Evolutionary conservation across 2,797 vertebrate species (phyloP), one percentile per base, ranked within the genome.

Genomic region (Centroberyx gerrardi): DNA sequence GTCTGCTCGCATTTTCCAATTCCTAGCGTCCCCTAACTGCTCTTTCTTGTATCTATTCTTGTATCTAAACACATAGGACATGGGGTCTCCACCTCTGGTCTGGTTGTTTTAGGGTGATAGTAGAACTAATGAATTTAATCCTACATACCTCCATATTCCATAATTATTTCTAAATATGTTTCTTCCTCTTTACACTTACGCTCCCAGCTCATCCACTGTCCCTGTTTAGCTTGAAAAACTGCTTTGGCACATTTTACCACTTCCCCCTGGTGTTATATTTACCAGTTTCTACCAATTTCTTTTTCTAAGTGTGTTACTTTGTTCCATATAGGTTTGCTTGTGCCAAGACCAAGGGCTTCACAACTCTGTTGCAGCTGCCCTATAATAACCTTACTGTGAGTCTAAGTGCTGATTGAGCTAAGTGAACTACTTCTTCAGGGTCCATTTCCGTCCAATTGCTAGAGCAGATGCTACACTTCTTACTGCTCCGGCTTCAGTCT

Each of bases 401-500:
- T 22, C 22, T 22, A 22, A 22, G 22, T 59, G 67, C 49, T 78
- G 82, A 88, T 87, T 87, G 86, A 85, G 79, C 67, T 56, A 72
- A 83, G 78, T 48, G 59, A 84, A 72, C 64, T 71, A 63, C 85
- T 76, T 76, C 81, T 66, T 69, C 56, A 40, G 70, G 72, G 71
- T 83, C 69, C 72, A 82, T 85, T 87, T 88, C 81, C 69, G 72
- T 81, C 82, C 78, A 80, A 87, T 92, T 90, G 88, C 88, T 87
- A 85, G 85, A 92, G 89, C 88, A 90, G 76, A 75, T 86, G 82
- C 83, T 87, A 92, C 84, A 55, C 48, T 59, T 84, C 74, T 72
- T 78, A n/a, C 73, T 78, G 83, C 69, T 62, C 56, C 77, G 72
- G 85, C 88, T 90, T 70, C 18, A 58, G 83, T 84, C 83, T 68